Evolutionary conservation across 1,140 invertebrate genomes (phyloP).

Genomic region (Asobara japonica): DNA sequence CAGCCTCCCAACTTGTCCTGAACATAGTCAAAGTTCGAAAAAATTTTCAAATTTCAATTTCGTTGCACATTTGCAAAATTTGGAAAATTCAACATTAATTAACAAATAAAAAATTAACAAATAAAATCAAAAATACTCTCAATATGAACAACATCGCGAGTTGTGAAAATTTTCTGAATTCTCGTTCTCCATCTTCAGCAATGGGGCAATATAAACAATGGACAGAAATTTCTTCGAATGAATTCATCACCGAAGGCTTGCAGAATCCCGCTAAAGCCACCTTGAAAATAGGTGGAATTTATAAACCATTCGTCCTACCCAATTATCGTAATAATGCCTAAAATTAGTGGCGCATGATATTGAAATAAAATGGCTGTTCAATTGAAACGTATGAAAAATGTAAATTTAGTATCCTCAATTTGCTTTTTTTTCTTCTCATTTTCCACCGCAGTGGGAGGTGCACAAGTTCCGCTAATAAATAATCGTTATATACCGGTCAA

Average conservation of each 20-base stretch:
- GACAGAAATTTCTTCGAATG: background rate
- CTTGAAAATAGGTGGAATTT: background rate
- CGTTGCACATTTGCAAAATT: too few species aligned
- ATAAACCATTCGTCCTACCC: background rate
- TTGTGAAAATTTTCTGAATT: too few species aligned
- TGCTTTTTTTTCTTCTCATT: background rate
- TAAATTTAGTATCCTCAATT: background rate
- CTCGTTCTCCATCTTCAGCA: too few species aligned
- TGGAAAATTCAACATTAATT: too few species aligned
- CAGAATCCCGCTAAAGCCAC: background rate
- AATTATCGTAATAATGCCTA: conserved; percentile 3
- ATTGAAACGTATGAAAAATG: conserved; percentile 8
- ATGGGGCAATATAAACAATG: too few species aligned
- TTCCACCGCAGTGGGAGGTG: background rate
- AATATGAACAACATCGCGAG: too few species aligned
- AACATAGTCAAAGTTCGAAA: too few species aligned
- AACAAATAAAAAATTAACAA: too few species aligned
- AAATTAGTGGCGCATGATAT: background rate
- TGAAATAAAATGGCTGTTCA: background rate
- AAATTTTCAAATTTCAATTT: too few species aligned
- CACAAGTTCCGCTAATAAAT: conserved; percentile 13
- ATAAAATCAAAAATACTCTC: too few species aligned
- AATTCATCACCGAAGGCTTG: background rate
- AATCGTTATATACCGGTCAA: conserved; percentile 9
- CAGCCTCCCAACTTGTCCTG: too few species aligned